Evolutionary conservation across 2,113 vertebrate genomes (phyloP), one percentile per base, ranked within the genome.

Genomic region (Prunella fulvescens): DNA sequence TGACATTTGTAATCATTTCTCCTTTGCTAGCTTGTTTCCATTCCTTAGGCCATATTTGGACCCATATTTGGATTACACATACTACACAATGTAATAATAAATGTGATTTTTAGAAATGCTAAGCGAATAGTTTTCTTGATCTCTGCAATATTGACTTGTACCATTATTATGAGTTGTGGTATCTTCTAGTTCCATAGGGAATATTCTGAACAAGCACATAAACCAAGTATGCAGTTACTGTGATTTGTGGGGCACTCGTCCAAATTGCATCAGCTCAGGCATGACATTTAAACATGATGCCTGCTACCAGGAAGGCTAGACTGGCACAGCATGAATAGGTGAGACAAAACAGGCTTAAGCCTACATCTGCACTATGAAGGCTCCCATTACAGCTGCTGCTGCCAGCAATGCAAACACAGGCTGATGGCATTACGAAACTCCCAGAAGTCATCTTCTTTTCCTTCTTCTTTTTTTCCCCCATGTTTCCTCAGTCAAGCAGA

Each of bases 331-430:
- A 8, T 6, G 13, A 53, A 20, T 1, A 50, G 57, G 26, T 35
- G 56, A 90, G 51, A 14, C 6, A 50, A 54, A 66, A 33, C 12
- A 56, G 29, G 9, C 29, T 53, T 19, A 48, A 83, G 31, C 37
- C 23, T 61, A 9, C 24, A 28, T 4, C 15, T 80, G 39, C 16
- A 72, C 29, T 22, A 2, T 1, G 42, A 33, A 15, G 33, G 15
- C 11, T 53, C 10, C n/a, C 1, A 0, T 10, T 73, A 18, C 2
- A 8, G 42, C 42, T 4, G 0, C 20, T 81, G 17, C 26, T 57
- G 15, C n/a, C 2, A 1, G 26, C 65, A 76, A 11, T 11, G 29
- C 28, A 84, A 81, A 53, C 1, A 3, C 13, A 29, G 53, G 4
- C 19, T 50, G 24, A 18, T 20, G 13, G 7, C 23, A 31, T 14